Conservation (phyloP, 2,888 invertebrate species). For the Synergus umbraculus region DNA sequence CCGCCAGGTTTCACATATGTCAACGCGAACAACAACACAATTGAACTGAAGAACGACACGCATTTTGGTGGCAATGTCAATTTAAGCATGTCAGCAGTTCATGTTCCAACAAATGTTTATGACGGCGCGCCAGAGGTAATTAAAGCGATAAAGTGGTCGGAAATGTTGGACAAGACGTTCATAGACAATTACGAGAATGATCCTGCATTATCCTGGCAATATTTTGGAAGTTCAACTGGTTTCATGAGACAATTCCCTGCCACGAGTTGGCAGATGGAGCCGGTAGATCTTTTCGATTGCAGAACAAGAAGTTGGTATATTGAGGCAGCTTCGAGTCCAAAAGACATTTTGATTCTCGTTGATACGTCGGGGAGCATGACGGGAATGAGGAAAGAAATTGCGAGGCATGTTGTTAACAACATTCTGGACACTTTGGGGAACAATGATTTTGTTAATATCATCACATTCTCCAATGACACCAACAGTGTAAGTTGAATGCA, state of each 20-base stretch:
- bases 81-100: constrained; percentile 90
- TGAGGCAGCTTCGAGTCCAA: constrained; percentile 97
- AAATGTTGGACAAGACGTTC: constrained; percentile 93
- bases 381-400: constrained; percentile 92
- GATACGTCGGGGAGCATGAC: constrained; percentile 96
- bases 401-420: constrained; percentile 90
- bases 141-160: constrained; percentile 97
- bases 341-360: constrained; percentile 92
- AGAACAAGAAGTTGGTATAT: constrained; percentile 97
- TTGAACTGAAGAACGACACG: constrained; percentile 83
- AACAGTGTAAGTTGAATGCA: constrained; percentile 80
- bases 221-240: constrained; percentile 97
- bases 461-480: constrained; percentile 91
- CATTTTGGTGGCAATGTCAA: constrained; percentile 87
- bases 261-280: constrained; percentile 82
- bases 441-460: constrained; percentile 98
- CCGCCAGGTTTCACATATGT: constrained; percentile 64
- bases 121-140: constrained; percentile 92
- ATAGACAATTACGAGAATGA: constrained; percentile 75
- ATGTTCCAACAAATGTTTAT: constrained; percentile 97
- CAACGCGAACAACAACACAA: constrained; percentile 76
- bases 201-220: constrained; percentile 93
- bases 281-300: constrained; percentile 95
- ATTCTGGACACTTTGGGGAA: constrained; percentile 97
- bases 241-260: constrained; percentile 98